These are phyloP conservation scores for Piprites chloris DNA, from an alignment of 2,113 vertebrate species.

Conservation along the genomic window DNA sequence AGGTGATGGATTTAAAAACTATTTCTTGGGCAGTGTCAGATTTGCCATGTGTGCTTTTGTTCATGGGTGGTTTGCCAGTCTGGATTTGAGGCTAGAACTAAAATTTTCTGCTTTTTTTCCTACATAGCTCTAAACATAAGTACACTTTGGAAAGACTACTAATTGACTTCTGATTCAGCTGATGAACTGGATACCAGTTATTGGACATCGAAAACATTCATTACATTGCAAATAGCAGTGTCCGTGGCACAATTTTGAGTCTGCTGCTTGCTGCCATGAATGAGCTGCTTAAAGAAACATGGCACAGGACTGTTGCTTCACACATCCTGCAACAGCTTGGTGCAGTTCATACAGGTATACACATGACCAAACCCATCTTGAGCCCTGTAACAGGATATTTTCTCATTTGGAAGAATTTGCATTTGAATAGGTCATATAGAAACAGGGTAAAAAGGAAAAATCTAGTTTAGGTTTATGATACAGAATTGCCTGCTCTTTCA, in stretches of 20 bases:
- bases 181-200: background rate
- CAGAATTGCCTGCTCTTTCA: background rate
- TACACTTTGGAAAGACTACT: background rate
- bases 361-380: background rate
- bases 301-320: background rate
- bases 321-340: background rate
- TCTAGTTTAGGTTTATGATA: background rate
- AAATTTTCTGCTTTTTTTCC: background rate
- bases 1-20: background rate
- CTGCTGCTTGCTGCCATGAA: background rate
- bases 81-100: background rate
- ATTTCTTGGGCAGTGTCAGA: background rate
- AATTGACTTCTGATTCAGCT: background rate
- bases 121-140: background rate
- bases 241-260: background rate
- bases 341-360: background rate
- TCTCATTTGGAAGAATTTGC: background rate
- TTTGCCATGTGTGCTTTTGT: background rate
- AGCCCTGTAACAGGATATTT: background rate
- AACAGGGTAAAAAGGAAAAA: background rate
- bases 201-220: background rate
- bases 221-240: background rate
- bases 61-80: background rate
- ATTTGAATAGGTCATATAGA: background rate
- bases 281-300: background rate